A percentile compares a stretch with the other conserved stretches of the same genome.
These are phyloP conservation scores for Machaerirhynchus nigripectus DNA, from an alignment of 2,113 vertebrate species.

Conservation along the genomic window DNA sequence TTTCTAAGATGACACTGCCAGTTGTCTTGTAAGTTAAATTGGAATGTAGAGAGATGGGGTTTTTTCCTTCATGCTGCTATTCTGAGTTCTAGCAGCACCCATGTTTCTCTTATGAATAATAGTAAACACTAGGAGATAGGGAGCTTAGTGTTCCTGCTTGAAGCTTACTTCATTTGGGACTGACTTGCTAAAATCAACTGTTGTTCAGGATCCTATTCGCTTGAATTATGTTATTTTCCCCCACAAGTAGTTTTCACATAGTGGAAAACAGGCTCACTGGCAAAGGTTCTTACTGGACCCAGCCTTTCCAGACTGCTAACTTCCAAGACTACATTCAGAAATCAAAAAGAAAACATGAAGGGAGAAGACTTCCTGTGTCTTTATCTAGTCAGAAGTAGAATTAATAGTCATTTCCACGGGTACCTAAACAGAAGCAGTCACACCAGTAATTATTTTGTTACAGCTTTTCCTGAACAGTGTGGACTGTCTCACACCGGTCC, in stretches of 20 bases:
- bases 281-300: background rate
- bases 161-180: background rate
- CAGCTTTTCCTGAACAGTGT: background rate
- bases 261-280: background rate
- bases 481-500: background rate
- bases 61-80: background rate
- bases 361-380: background rate
- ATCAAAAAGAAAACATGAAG: background rate
- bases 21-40: background rate
- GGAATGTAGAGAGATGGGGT: accelerated
- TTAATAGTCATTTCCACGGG: background rate
- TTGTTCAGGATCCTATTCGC: background rate
- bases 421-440: background rate
- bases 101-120: background rate
- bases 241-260: background rate
- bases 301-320: background rate
- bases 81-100: background rate
- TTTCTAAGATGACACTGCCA: background rate
- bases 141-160: background rate
- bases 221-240: background rate
- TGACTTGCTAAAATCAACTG: background rate
- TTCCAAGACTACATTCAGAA: background rate
- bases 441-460: background rate
- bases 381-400: background rate
- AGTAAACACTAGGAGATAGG: background rate